These are phyloP conservation scores for Montipora cactus DNA, from an alignment of 64 coral and sea anemone genomes.

Conservation along the genomic window DNA sequence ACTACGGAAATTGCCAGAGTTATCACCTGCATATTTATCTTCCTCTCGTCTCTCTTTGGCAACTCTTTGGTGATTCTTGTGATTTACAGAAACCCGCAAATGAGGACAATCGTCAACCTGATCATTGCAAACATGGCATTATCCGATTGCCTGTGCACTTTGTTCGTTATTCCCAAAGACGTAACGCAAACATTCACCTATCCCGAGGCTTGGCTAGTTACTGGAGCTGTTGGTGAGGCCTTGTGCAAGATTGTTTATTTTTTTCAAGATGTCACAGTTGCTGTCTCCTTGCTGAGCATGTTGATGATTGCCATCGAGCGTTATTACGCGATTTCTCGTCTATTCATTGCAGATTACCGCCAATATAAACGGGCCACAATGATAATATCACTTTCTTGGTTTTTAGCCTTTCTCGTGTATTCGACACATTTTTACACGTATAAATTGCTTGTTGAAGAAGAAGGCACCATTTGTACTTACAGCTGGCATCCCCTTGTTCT, in stretches of 20 bases:
- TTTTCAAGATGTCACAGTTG: constrained; percentile 24
- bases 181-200: neutral
- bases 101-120: constrained; percentile 61
- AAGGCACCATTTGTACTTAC: neutral
- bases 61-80: constrained; percentile 32
- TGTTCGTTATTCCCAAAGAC: constrained; percentile 4
- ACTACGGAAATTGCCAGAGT: neutral
- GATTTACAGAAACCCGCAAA: constrained; percentile 10
- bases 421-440: neutral
- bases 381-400: neutral
- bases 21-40: neutral
- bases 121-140: constrained; percentile 60
- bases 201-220: neutral
- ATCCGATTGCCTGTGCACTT: constrained; percentile 32
- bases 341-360: neutral
- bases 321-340: constrained; percentile 24
- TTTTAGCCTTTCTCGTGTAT: neutral
- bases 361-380: neutral
- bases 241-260: constrained; percentile 21
- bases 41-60: constrained; percentile 2
- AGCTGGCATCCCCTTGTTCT: constrained; percentile 11
- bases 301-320: constrained; percentile 27
- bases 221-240: neutral
- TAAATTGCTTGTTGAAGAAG: neutral
- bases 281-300: neutral